Evolutionary conservation across 2,888 invertebrate species (phyloP).

Genomic region (Cheilosia variabilis): DNA sequence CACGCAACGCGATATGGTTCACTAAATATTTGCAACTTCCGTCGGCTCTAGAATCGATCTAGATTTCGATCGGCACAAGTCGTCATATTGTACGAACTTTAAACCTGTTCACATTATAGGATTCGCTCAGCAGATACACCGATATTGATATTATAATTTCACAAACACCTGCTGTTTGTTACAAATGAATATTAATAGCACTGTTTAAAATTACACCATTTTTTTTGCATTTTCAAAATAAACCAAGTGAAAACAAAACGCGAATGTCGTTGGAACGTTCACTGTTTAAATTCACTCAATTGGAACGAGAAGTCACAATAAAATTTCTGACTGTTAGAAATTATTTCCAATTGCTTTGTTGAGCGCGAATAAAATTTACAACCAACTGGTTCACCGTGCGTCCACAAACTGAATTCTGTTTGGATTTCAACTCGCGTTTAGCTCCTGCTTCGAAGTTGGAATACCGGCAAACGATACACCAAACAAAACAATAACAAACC

Average conservation of each 20-base stretch:
- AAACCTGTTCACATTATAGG: no score
- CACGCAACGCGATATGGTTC: constrained; percentile 21
- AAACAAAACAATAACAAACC: no score
- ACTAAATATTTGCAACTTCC: constrained; percentile 17
- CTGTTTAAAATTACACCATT: neutral
- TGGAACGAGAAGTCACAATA: constrained; percentile 24
- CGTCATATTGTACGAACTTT: no score
- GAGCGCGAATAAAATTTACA: neutral
- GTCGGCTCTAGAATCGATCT: constrained; percentile 2
- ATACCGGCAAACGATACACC: no score
- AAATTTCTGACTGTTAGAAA: no score
- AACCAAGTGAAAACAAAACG: neutral
- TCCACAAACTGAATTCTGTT: constrained; percentile 32
- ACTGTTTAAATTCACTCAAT: constrained; percentile 35
- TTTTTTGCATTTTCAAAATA: neutral
- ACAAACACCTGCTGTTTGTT: no score
- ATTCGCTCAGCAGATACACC: no score
- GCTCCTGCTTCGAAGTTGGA: no score
- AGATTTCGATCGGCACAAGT: neutral
- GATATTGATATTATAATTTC: no score
- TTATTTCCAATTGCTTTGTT: no score
- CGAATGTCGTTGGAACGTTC: constrained; percentile 4
- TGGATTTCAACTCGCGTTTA: no score
- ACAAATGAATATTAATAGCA: no score
- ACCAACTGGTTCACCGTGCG: neutral